These are phyloP conservation scores for Neotoma lepida DNA, from an alignment of 2,113 vertebrate genomes.

Conservation along the genomic window DNA sequence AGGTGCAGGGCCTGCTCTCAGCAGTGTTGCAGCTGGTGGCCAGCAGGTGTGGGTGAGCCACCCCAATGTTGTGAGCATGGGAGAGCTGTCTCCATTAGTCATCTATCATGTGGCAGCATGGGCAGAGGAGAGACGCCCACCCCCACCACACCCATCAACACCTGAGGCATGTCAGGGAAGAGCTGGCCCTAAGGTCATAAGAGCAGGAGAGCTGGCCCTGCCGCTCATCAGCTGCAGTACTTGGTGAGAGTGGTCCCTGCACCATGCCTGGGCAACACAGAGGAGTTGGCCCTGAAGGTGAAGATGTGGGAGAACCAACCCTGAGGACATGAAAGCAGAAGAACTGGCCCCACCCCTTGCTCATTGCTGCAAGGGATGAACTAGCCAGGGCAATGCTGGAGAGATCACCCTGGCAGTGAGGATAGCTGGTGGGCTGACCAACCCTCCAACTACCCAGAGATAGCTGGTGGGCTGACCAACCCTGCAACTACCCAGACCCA, in stretches of 20 bases:
- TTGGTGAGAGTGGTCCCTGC: not conserved
- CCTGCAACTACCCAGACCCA: not conserved
- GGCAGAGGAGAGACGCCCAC: not conserved
- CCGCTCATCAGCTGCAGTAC: not conserved
- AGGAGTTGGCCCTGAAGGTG: not conserved
- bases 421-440: not conserved
- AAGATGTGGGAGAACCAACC: not conserved
- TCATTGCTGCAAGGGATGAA: not conserved
- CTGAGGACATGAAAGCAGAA: not conserved
- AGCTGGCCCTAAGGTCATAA: not conserved
- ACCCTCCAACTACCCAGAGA: not conserved
- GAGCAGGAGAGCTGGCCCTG: not conserved
- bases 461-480: not conserved
- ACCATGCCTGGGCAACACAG: not conserved
- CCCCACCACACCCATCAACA: not conserved
- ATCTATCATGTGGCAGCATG: not conserved
- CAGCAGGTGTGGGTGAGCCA: not conserved
- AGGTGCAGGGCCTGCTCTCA: no score
- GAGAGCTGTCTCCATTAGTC: not conserved
- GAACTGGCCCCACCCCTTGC: not conserved
- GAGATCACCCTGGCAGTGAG: not conserved
- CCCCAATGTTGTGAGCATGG: not conserved
- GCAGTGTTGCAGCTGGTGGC: not conserved
- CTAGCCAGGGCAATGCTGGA: not conserved
- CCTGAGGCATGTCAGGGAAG: not conserved